Evolutionary conservation across 2,113 vertebrate species (phyloP).

Genomic region (Penelope pileata): DNA sequence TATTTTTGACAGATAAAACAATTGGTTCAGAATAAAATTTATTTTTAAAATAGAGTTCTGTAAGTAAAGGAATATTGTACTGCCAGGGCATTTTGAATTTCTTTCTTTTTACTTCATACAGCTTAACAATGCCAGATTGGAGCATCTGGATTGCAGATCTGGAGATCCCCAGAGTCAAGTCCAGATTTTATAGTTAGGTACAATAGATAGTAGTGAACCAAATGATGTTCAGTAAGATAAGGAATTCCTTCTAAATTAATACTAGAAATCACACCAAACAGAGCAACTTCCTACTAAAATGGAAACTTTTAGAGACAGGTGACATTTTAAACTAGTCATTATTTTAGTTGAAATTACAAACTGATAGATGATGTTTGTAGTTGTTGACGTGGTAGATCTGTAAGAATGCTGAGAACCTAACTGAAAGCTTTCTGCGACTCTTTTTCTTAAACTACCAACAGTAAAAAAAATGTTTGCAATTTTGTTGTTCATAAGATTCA

Average conservation of each 20-base stretch:
- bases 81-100: background rate
- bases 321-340: background rate
- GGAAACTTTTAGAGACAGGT: background rate
- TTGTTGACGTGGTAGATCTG: background rate
- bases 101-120: background rate
- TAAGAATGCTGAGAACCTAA: background rate
- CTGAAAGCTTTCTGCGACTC: background rate
- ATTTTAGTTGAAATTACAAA: background rate
- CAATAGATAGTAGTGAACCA: background rate
- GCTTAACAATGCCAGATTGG: background rate
- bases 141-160: no score
- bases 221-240: background rate
- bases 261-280: background rate
- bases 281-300: background rate
- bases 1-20: background rate
- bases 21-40: background rate
- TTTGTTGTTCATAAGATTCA: background rate
- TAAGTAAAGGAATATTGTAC: background rate
- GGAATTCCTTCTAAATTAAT: background rate
- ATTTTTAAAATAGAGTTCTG: background rate
- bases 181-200: background rate
- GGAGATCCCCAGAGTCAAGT: background rate
- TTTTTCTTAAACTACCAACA: background rate
- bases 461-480: background rate
- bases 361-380: background rate